These are phyloP conservation scores for Thermophis baileyi DNA, from an alignment of 2,113 vertebrate genomes.

Conservation along the genomic window DNA sequence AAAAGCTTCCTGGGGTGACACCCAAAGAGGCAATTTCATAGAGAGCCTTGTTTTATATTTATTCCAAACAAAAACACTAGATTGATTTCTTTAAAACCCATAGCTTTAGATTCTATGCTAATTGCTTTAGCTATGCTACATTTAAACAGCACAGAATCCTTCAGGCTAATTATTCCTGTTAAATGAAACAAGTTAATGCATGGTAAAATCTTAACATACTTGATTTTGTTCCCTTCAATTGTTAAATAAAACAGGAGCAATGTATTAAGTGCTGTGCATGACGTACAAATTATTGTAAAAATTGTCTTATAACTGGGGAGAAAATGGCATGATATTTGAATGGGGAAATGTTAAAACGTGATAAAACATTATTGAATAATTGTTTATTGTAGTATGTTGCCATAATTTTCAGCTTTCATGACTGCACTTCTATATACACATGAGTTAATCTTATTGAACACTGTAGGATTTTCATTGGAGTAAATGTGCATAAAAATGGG, in stretches of 20 bases:
- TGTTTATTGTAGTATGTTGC: conserved; percentile 55
- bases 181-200: conserved; percentile 19
- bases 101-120: conserved; percentile 7
- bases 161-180: conserved; percentile 19
- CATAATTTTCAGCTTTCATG: conserved; percentile 60
- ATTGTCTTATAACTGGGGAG: conserved; percentile 69
- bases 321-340: conserved; percentile 75
- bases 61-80: not conserved
- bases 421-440: not conserved
- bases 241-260: conserved; percentile 57
- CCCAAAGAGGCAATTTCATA: too few species aligned
- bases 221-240: conserved; percentile 62
- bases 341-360: conserved; percentile 72
- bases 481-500: not conserved
- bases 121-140: conserved; percentile 8
- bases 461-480: not conserved
- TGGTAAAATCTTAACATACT: conserved; percentile 27
- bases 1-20: too few species aligned
- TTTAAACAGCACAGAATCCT: conserved; percentile 7
- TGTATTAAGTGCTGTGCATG: conserved; percentile 68
- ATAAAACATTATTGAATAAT: conserved; percentile 71
- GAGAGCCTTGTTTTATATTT: too few species aligned
- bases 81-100: fast-evolving
- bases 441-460: not conserved
- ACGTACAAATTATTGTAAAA: conserved; percentile 71